phyloP scores from a whole-genome alignment of 2,113 vertebrate species.

The Halcyon malimbica region DNA sequence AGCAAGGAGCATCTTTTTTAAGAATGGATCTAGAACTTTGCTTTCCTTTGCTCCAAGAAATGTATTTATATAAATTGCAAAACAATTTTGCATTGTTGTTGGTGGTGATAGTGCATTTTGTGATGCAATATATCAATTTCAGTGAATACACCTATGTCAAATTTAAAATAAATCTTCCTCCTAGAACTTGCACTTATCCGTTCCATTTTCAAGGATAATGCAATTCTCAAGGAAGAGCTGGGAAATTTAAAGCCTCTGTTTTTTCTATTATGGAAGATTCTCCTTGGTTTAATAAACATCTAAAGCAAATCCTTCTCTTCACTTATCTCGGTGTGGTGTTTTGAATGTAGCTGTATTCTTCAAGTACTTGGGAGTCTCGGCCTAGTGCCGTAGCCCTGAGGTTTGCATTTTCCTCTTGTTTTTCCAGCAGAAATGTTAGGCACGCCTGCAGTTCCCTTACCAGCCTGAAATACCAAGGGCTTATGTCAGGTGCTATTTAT shows the following conservation, averaged over 20 bases:
- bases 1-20: constrained; percentile 61
- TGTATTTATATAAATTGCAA: constrained; percentile 62
- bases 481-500: background rate
- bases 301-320: constrained; percentile 54
- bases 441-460: background rate
- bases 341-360: constrained; percentile 8
- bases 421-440: background rate
- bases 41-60: constrained; percentile 58
- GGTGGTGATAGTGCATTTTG: constrained; percentile 65
- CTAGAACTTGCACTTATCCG: constrained; percentile 29
- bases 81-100: constrained; percentile 60
- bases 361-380: background rate
- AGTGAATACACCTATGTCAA: constrained; percentile 55
- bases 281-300: constrained; percentile 70
- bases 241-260: constrained; percentile 34
- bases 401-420: background rate
- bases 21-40: constrained; percentile 42
- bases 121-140: constrained; percentile 65
- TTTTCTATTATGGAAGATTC: constrained; percentile 68
- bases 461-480: background rate
- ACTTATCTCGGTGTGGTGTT: constrained; percentile 61
- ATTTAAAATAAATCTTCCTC: constrained; percentile 30
- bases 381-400: background rate
- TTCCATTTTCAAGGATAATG: constrained; percentile 37
- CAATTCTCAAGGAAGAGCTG: constrained; percentile 43